phyloP scores from a whole-genome alignment of 37 sponge, comb jelly and placozoan species.

The Dysidea cf. avara region DNA sequence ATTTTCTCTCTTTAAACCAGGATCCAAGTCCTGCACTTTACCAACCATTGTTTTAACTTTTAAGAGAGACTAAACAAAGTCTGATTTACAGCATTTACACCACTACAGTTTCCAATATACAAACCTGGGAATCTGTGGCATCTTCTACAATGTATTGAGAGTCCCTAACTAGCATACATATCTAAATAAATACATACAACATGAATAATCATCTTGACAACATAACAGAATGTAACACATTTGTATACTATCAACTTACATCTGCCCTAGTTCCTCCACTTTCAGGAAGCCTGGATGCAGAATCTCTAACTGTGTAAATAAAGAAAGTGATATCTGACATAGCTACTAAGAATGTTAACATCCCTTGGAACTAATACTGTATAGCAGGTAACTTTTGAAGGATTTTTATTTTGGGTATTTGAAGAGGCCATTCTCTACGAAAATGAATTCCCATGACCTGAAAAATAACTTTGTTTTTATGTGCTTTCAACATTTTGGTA shows the following conservation, averaged over 20 bases:
- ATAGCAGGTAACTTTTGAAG: too few species aligned
- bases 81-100: background rate
- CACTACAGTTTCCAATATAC: background rate
- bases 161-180: conserved; percentile 69
- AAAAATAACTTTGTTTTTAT: too few species aligned
- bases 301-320: conserved; percentile 73
- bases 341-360: background rate
- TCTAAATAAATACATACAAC: conserved; percentile 6
- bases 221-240: too few species aligned
- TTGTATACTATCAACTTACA: conserved; percentile 59
- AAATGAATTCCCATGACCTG: too few species aligned
- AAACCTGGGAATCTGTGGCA: conserved; percentile 70
- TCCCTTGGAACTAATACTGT: too few species aligned
- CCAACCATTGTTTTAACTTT: too few species aligned
- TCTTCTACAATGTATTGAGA: conserved; percentile 62
- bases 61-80: too few species aligned
- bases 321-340: background rate
- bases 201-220: background rate
- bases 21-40: too few species aligned
- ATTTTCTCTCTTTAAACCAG: too few species aligned
- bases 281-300: conserved; percentile 81
- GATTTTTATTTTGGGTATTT: too few species aligned
- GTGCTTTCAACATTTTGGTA: too few species aligned
- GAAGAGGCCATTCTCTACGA: too few species aligned
- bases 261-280: conserved; percentile 91